Evolutionary conservation across 2,797 vertebrate species (phyloP).

Genomic region (Macropodus opercularis): DNA sequence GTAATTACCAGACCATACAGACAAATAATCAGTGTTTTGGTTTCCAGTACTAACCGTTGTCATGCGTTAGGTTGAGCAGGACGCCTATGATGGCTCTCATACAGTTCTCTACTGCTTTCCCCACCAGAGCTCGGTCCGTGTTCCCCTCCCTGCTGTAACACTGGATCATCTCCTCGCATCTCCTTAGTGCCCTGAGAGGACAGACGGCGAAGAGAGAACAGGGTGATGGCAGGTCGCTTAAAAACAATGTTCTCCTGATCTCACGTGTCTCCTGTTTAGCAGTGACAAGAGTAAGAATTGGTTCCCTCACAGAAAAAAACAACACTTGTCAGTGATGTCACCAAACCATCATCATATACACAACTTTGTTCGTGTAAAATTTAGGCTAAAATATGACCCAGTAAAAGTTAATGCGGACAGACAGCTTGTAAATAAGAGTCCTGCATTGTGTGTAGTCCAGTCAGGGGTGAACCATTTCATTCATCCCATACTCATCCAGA

Average conservation of each 20-base stretch:
- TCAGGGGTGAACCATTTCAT: too few species aligned
- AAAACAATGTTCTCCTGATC: neutral
- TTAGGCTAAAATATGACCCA: too few species aligned
- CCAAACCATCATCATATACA: too few species aligned
- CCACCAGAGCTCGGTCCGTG: constrained; percentile 82
- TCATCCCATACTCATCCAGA: constrained; percentile 7
- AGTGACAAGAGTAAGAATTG: too few species aligned
- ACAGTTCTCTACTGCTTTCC: constrained; percentile 95
- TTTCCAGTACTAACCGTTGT: constrained; percentile 90
- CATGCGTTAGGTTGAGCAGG: constrained; percentile 95
- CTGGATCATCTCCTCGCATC: constrained; percentile 93
- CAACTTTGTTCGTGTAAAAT: too few species aligned
- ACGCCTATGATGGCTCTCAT: constrained; percentile 96
- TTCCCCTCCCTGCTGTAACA: constrained; percentile 88
- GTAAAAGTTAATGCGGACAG: too few species aligned
- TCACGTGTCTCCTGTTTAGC: too few species aligned
- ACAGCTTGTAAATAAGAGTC: too few species aligned
- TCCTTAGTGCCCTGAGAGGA: constrained; percentile 84
- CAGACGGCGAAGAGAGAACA: too few species aligned
- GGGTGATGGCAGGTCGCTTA: neutral
- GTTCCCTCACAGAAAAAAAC: too few species aligned
- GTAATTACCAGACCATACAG: neutral
- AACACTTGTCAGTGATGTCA: too few species aligned
- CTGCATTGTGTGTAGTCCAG: too few species aligned
- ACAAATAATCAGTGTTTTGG: accelerated